Evolutionary conservation across 2,888 invertebrate species (phyloP).

Genomic region (Clanis bilineata): DNA sequence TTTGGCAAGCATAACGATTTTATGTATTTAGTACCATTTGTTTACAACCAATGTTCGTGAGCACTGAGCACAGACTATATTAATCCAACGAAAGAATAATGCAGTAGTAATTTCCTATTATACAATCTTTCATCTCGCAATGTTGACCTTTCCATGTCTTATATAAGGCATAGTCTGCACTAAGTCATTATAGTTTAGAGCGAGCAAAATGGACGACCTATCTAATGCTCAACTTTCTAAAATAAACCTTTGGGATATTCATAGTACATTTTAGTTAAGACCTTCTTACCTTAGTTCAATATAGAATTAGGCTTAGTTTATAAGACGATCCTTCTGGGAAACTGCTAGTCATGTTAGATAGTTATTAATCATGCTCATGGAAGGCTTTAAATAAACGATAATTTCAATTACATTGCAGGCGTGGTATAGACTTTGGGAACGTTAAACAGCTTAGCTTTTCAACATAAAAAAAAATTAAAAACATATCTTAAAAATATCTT

Average conservation of each 20-base stretch:
- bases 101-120: neutral
- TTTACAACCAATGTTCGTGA: neutral
- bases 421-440: too few relatives aligned
- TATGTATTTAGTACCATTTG: neutral
- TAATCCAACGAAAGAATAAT: neutral
- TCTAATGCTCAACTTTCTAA: neutral
- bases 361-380: too few relatives aligned
- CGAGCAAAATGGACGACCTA: neutral
- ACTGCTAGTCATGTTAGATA: too few relatives aligned
- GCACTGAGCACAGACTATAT: neutral
- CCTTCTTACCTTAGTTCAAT: too few relatives aligned
- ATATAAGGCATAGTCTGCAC: neutral
- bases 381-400: too few relatives aligned
- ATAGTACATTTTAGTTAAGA: neutral
- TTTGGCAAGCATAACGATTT: neutral
- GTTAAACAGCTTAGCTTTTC: too few relatives aligned
- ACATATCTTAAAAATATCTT: too few relatives aligned
- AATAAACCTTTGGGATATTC: neutral
- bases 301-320: too few relatives aligned
- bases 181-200: constrained; percentile 1
- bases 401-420: too few relatives aligned
- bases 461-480: too few relatives aligned
- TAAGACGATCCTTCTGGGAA: too few relatives aligned
- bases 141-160: constrained; percentile 4
- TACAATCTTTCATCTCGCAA: neutral